phyloP scores from a whole-genome alignment of 2,113 vertebrate genomes.

The Notiomystis cincta region DNA sequence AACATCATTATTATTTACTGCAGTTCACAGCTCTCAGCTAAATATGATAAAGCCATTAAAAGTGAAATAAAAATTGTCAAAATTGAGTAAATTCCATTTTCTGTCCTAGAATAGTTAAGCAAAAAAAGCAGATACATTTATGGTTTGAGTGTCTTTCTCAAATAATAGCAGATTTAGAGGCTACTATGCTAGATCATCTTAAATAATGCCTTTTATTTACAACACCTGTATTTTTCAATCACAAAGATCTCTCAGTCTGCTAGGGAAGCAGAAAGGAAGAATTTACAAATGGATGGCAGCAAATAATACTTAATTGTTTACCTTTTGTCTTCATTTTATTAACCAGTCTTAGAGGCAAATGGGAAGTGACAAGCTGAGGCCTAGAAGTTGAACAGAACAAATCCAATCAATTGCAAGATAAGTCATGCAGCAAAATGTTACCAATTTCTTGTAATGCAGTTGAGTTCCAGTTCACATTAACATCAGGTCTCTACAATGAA shows the following conservation, averaged over 20 bases:
- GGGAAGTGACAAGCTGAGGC: slow-evolving; percentile 68
- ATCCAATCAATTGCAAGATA: neutral
- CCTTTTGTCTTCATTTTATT: slow-evolving; percentile 71
- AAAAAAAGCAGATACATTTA: neutral
- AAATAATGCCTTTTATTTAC: neutral
- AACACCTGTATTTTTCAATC: neutral
- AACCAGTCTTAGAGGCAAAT: slow-evolving; percentile 71
- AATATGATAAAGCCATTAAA: neutral
- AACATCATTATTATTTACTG: neutral
- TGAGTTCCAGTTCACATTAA: neutral
- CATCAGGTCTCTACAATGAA: neutral
- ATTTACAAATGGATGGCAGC: neutral
- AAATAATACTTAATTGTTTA: slow-evolving; percentile 42
- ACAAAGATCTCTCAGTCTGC: neutral
- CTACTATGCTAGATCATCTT: neutral
- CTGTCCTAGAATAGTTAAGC: neutral
- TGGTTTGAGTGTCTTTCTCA: neutral
- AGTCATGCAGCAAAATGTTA: neutral
- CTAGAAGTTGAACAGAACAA: slow-evolving; percentile 52
- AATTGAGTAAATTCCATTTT: neutral
- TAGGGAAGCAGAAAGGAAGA: neutral
- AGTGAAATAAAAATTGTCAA: neutral
- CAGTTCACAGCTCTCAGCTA: neutral
- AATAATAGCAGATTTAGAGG: neutral
- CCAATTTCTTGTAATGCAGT: neutral